Conservation (phyloP, 2,888 invertebrate genomes). For the Hypercompe scribonia region DNA sequence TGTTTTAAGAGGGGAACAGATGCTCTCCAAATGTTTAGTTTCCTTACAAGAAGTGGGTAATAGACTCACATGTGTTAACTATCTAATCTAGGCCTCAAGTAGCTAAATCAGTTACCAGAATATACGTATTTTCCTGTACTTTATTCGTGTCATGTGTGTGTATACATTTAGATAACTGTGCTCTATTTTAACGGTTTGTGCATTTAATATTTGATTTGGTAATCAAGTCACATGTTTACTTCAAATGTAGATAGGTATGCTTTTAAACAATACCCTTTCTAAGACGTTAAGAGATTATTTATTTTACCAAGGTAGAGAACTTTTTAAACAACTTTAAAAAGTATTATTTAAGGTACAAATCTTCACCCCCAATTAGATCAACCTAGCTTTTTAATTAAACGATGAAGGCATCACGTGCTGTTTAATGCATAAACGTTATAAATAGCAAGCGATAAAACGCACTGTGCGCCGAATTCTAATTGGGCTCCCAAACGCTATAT, state of each 20-base stretch:
- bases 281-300: not conserved
- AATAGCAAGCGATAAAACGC: conserved; percentile 66
- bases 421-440: conserved; percentile 59
- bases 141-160: not conserved
- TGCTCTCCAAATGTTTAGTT: conserved; percentile 55
- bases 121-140: conserved; percentile 2
- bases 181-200: not conserved
- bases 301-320: not conserved
- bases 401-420: conserved; percentile 59
- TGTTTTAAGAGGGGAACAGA: conserved; percentile 40
- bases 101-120: conserved; percentile 34
- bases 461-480: conserved; percentile 70
- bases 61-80: conserved; percentile 41
- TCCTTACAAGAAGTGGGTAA: conserved; percentile 36
- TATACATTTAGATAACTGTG: not conserved
- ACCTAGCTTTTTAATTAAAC: conserved; percentile 56
- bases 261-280: too few species aligned
- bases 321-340: not conserved
- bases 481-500: conserved; percentile 53
- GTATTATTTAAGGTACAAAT: not conserved
- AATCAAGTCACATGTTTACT: not conserved
- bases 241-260: not conserved
- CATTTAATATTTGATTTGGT: not conserved
- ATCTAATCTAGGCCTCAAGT: conserved; percentile 42
- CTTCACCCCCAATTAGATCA: conserved; percentile 19